Conservation (phyloP, 2,797 vertebrate species). For the Morus bassanus region DNA sequence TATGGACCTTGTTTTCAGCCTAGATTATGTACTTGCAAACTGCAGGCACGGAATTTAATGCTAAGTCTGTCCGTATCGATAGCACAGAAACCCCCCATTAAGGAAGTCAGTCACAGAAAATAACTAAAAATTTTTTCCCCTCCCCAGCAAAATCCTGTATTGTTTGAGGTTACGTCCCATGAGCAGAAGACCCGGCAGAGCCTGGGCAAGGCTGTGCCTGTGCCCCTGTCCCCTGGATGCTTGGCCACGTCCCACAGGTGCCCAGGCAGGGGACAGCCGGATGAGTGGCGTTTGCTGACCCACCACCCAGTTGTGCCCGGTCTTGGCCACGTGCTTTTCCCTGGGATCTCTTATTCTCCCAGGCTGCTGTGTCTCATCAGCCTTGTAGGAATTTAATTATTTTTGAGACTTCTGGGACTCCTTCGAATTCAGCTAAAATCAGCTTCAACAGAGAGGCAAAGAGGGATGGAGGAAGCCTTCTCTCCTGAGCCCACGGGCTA, state of each 20-base stretch:
- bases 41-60: background rate
- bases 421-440: conserved; percentile 2
- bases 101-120: background rate
- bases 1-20: background rate
- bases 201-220: background rate
- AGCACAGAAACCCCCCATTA: background rate
- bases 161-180: background rate
- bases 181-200: background rate
- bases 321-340: background rate
- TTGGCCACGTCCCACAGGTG: background rate
- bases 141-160: background rate
- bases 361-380: background rate
- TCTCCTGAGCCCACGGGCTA: background rate
- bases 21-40: background rate
- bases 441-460: background rate
- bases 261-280: background rate
- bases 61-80: background rate
- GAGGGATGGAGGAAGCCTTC: background rate
- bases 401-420: background rate
- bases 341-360: background rate
- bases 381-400: background rate
- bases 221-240: background rate
- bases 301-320: accelerated
- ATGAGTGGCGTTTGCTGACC: background rate
- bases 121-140: background rate